Conservation (phyloP, 2,797 vertebrate genomes). For the Alectoris magna region DNA sequence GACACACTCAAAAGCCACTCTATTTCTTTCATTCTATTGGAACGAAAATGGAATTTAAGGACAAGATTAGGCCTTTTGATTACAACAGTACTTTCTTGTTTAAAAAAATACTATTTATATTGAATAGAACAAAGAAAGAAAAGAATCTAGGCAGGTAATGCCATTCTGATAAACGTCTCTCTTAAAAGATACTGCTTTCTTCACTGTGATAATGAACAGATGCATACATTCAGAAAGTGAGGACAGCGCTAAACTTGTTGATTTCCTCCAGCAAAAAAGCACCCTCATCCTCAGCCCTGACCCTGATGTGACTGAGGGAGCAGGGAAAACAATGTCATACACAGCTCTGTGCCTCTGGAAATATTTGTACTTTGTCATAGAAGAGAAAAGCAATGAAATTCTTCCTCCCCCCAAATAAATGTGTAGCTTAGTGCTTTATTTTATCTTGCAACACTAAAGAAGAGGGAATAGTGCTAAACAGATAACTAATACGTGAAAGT, state of each 20-base stretch:
- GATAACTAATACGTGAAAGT: not conserved
- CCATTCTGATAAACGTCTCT: not conserved
- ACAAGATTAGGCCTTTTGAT: slow-evolving; percentile 32
- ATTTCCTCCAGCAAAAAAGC: not conserved
- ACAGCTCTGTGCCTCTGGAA: not conserved
- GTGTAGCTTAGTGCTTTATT: not conserved
- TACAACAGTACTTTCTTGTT: not conserved
- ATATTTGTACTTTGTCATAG: not conserved
- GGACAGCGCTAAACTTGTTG: not conserved
- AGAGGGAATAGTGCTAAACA: not conserved
- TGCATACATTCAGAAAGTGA: not conserved
- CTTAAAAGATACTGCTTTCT: not conserved
- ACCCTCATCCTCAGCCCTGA: not conserved
- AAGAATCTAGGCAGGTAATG: not conserved
- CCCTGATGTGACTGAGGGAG: not conserved
- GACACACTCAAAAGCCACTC: not conserved
- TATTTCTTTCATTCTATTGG: slow-evolving; percentile 45
- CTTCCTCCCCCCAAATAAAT: not conserved
- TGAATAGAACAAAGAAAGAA: not conserved
- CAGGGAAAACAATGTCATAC: not conserved
- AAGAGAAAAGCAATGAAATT: not conserved
- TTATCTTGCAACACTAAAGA: not conserved
- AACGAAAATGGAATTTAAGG: slow-evolving; percentile 31
- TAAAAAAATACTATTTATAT: slow-evolving; percentile 18
- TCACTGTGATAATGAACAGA: not conserved